Base-by-base conservation (phyloP, 2,888 invertebrate species). In the Campoplex capitator region DNA sequence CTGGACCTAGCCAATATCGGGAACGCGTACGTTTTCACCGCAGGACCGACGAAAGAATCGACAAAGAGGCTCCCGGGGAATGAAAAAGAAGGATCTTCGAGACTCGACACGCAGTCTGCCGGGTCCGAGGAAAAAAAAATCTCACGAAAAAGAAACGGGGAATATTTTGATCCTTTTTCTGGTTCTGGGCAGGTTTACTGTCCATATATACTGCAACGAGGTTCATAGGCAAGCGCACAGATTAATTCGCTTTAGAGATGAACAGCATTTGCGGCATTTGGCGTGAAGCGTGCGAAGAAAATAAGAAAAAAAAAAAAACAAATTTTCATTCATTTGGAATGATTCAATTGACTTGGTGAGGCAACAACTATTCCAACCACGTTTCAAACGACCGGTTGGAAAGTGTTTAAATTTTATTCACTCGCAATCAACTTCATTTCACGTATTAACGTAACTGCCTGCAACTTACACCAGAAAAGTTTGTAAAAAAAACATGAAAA, bases 31-130 rank as follows among this genome's bases (percentile, higher is more conserved):
- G 83, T 73, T 77, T 76, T 67, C 73, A 38, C 58, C 18, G 67
- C 67, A 28, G 54, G 71, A 68, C 48, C 56, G 48, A 48, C 48
- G 73, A 76, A 76, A 76, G 83, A 70, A 58, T 58, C 68, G 83
- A 68, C 48, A 70, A 51, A 68, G 56, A 75, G 81, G 65, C 45
- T 48, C 45, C 38, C 48, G 51, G 58, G 18, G 80, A 56, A 45
- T 65, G 81, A 56, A 54, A 70, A 76, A 67, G 56, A 73, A 56
- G 56, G 80, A 67, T 76, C 76, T 65, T 18, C 2, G 76, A 65
- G 54, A 54, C 77, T 77, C 85, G 85, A 85, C 85, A 56, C 85
- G 85, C 85, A 85, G 85, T 85, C 85, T 85, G 81, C 77, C 54
- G 70, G 23, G 62, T 51, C 65, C 54, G 80, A 42, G 32, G 35